Evolutionary conservation across 1,140 invertebrate genomes (phyloP), one percentile per base, ranked within the genome.

Genomic region (Trachymyrmex septentrionalis): DNA sequence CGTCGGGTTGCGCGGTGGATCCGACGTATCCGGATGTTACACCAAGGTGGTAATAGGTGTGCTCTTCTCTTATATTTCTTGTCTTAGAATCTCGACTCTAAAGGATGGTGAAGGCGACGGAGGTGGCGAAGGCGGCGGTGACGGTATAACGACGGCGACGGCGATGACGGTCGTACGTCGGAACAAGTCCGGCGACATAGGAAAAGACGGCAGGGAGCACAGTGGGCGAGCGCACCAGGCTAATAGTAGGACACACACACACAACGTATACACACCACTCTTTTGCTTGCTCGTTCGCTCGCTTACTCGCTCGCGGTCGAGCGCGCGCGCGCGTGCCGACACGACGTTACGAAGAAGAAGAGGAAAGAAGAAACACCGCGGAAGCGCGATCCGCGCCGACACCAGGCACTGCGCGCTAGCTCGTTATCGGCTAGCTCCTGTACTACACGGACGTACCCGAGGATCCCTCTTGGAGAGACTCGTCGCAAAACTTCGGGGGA

Each of bases 401-500:
- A 90, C 78, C 78, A 75, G 78, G 85, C 81, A 90, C 88, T 89
- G 88, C 88, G 88, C 88, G 88, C 88, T 80, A 81, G 64, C 63
- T 67, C 48, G 77, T 77, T 72, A 57, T 87, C 85, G 80, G 67
- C 55, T 87, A 87, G 57, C 89, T 86, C 63, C 67, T 73, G 89
- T 89, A 78, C 67, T 57, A 77, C 76, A 57, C 77, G 77, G 30
- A 81, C 77, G 77, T 80, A 69, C 77, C 77, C 72, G 85, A 85
- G 66, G 77, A 86, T 87, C 88, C 77, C 92, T 91, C 92, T 91
- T 86, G 84, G 76, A 69, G 85, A 78, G 78, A 91, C 85, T 81
- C 77, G 77, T 72, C 87, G 78, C 59, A 55, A 88, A 90, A 87
- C 87, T 86, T 87, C 87, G 89, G 48, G 84, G 86, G 75, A 77